Evolutionary conservation across 2,113 vertebrate genomes (phyloP).

Genomic region (Sphyrna mokarran): DNA sequence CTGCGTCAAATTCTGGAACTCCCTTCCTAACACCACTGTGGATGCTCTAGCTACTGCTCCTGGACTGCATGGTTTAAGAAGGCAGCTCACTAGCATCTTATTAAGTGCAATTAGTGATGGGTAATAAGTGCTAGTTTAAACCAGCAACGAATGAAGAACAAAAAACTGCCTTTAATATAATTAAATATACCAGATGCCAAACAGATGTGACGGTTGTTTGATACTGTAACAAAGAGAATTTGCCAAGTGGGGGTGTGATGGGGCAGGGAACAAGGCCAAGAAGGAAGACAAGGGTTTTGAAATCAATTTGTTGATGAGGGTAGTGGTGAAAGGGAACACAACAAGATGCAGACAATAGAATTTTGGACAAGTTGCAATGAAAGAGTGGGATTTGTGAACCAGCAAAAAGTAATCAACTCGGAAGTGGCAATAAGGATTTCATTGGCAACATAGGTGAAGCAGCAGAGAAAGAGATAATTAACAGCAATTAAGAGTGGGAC

Average conservation of each 20-base stretch:
- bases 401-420: not conserved
- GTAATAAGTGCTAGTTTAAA: too few relatives aligned
- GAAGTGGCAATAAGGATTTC: not conserved
- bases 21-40: too few relatives aligned
- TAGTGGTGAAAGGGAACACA: not conserved
- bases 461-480: not conserved
- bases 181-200: not conserved
- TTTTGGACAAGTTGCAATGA: not conserved
- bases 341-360: not conserved
- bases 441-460: not conserved
- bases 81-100: too few relatives aligned
- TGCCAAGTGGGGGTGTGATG: too few relatives aligned
- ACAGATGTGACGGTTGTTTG: not conserved
- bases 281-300: not conserved
- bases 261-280: not conserved
- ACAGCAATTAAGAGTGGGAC: not conserved
- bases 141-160: too few relatives aligned
- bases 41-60: too few relatives aligned
- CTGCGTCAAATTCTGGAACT: too few relatives aligned
- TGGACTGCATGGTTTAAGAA: too few relatives aligned
- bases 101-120: too few relatives aligned
- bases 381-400: not conserved
- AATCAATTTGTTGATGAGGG: not conserved
- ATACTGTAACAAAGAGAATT: not conserved
- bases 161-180: not conserved